Evolutionary conservation across 53 echinoderm and acorn worm species (phyloP), one percentile per base, ranked within the genome.

Genomic region (Astropecten irregularis): DNA sequence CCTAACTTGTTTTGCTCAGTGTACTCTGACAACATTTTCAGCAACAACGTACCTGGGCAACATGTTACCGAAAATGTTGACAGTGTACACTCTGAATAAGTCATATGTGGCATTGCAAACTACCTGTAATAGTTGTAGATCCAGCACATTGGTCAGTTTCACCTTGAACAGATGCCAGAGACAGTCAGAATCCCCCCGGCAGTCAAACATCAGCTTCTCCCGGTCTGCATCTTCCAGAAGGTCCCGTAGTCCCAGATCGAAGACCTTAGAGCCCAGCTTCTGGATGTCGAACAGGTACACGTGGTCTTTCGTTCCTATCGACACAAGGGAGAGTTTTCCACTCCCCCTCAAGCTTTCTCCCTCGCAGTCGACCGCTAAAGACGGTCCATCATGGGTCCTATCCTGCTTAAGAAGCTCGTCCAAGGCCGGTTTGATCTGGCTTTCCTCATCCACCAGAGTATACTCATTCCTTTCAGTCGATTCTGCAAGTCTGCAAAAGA

Each of bases 171-270:
- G 76, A 59, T 76, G 76, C 76, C 76, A 58, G 76, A 76, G 76
- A 40, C 76, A 76, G 30, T 76, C 76, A 0, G 76, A 76, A 35
- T 76, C 76, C 26, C 7, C 25, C 0, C 76, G 57, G 59, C 76
- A 76, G 76, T 76, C 76, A 40, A 76, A 76, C 76, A 76, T 76
- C 59, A 76, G 40, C 58, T 76, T 76, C 76, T 76, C 57, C 36
- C 76, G 57, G 40, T 2, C 28, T 1, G 76, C 28, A 29, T 76
- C 76, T 58, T 76, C 26, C 27, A 76, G 59, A 2, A 76, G 27
- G 1, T 76, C 58, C 1, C n/a, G 5, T 7, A 76, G 16, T 39
- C 76, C 76, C 20, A 57, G 19, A 25, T 76, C 57, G 40, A 76
- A 76, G 56, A 76, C 76, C 27, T 25, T 37, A 40, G 57, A 25